Base-by-base conservation (phyloP, 2,888 invertebrate genomes). In the Luffia ferchaultella region DNA sequence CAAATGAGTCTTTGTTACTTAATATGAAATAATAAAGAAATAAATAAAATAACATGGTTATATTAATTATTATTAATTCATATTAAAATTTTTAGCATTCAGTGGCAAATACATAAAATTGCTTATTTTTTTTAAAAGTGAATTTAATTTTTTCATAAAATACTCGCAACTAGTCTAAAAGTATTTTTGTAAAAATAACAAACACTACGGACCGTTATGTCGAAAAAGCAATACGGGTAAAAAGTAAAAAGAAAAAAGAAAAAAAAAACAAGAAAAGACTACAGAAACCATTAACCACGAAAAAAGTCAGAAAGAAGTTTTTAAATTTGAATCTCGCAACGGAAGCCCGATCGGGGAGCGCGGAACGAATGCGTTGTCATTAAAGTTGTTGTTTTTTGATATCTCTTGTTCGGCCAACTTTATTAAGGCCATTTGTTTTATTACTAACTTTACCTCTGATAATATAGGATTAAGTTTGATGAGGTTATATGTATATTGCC, bases 331-430 rank as follows among this genome's bases (percentile, higher is more conserved):
- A 49, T 49, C 49, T 49, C 16, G 12, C 48, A 75, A 67, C 80
- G 80, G 80, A 80, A 80, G 78, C 79, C 67, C 57, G 58, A 50
- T 62, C 61, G 62, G 58, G 62, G 60, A 57, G 62, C 59, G 70
- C 73, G 77, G 65, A 77, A 78, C 80, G 77, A 79, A 80, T 78
- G 63, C 63, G 57, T 50, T 44, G 75, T 78, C 76, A 79, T 79
- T 79, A 74, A 61, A 61, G 50, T 43, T 48, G 18, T 50, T 57
- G 62, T 68, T 43, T 42, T 49, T 52, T 43, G 43, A 46, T 48
- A 42, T 46, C 20, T 30, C 30, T 30, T 2, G 16, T 18, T 12
- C 5, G 30, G 12, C 5, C 30, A 12, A 30, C 30, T 30, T 30
- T 30, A 30, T 30, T 30, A 30, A 30, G 30, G 5, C 30, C 30